Evolutionary conservation across 2,797 vertebrate species (phyloP), one percentile per base, ranked within the genome.

Genomic region (Muscicapa comitata): DNA sequence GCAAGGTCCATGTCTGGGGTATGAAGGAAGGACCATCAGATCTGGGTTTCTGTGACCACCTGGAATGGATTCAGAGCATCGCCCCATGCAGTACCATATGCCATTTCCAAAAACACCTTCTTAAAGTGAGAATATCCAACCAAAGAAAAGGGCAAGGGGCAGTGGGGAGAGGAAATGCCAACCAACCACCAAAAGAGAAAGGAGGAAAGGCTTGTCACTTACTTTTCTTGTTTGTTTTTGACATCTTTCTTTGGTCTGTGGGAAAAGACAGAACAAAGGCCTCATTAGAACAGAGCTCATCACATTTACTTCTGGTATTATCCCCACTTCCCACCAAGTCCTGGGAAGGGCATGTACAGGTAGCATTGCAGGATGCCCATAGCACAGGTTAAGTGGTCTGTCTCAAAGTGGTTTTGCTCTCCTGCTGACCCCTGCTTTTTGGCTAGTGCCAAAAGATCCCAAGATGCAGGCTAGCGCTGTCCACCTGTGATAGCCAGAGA

Each of bases 231-330:
- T 98, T 97, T 98, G 96, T 98, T 98, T 98, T 95, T 98, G 90
- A 97, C 96, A 96, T 99, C 99, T 98, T 98, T 99, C 99, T 99
- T 99, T 99, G 98, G 98, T 98, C 99, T 99, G 98, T 83, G 97
- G 43, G 78, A 37, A 97, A 96, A 96, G n/a, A 96, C 65, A 97
- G 74, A 96, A 97, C 90, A 98, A 81, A 98, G 81, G 43, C 33
- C 33, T 95, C 58, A 94, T 97, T 80, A 98, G 73, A 96, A 93
- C 35, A 31, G 37, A 55, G 51, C 61, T 80, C 58, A 74, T 51
- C 14, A 62, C 12, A 40, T 12, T 53, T 2, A 26, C 16, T 75
- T 81, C 57, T 54, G 80, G 16, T 31, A 72, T 28, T 42, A 80
- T 48, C 43, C 82, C 86, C 73, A 84, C 54, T 25, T 93, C 83